Conservation (phyloP, 2,797 vertebrate genomes). For the Sternotherus odoratus region DNA sequence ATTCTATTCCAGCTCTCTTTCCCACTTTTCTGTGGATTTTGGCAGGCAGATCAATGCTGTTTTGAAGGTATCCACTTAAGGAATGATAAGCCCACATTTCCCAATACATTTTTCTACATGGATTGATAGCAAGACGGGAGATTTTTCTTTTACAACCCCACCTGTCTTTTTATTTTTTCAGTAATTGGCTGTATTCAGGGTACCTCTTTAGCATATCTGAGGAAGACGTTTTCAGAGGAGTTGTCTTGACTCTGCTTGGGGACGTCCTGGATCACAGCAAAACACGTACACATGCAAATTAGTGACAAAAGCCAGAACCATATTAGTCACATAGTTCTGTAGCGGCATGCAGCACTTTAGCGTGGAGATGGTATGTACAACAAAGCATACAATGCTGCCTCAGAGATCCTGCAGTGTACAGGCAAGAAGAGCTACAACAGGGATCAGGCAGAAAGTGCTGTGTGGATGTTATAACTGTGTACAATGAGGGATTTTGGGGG, state of each 20-base stretch:
- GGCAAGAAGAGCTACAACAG: neutral
- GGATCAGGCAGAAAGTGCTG: neutral
- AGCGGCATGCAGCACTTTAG: slow-evolving; percentile 1
- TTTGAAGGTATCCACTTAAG: slow-evolving; percentile 45
- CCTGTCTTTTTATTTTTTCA: neutral
- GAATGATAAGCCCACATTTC: neutral
- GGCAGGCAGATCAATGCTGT: slow-evolving; percentile 40
- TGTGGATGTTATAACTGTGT: neutral
- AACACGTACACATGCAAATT: slow-evolving; percentile 24
- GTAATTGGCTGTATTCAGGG: neutral
- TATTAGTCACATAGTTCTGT: neutral
- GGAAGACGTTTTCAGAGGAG: slow-evolving; percentile 70
- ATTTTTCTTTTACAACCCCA: slow-evolving; percentile 6
- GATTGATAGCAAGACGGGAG: slow-evolving; percentile 15
- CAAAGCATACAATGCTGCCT: neutral
- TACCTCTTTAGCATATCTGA: slow-evolving; percentile 77
- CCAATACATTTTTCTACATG: neutral
- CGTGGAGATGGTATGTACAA: neutral
- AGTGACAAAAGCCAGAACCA: neutral
- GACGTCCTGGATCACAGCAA: slow-evolving; percentile 69
- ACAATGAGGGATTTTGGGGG: neutral
- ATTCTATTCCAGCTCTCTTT: slow-evolving; percentile 8
- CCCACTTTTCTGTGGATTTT: slow-evolving; percentile 32
- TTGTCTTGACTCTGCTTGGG: slow-evolving; percentile 52
- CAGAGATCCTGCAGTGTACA: neutral